A percentile compares a stretch with the other conserved stretches of the same genome.
phyloP scores from a whole-genome alignment of 2,797 vertebrate species.

The Euthynnus affinis region DNA sequence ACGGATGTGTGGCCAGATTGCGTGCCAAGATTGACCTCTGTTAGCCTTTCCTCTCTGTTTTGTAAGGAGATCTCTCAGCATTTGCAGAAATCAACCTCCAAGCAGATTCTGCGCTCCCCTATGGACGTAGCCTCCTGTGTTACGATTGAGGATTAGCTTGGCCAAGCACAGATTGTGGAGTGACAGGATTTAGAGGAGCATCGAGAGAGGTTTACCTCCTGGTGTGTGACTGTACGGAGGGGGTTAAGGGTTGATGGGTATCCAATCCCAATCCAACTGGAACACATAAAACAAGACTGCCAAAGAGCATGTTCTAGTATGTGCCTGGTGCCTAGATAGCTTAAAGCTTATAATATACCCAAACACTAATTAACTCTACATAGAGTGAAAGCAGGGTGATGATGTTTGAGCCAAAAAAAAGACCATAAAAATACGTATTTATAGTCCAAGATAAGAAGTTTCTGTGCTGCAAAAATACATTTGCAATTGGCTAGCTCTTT shows the following conservation, averaged over 20 bases:
- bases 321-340: not conserved
- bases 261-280: conserved; percentile 16
- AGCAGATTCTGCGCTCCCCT: conserved; percentile 20
- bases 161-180: conserved; percentile 74
- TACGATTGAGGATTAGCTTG: conserved; percentile 76
- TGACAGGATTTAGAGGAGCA: conserved; percentile 74
- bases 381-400: not conserved
- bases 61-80: conserved; percentile 12
- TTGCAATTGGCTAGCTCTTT: not conserved
- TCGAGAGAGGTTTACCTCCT: conserved; percentile 75
- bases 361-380: not conserved
- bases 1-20: conserved; percentile 5
- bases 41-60: conserved; percentile 33
- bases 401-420: not conserved
- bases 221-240: conserved; percentile 55
- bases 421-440: not conserved
- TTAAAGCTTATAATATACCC: not conserved
- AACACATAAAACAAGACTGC: conserved; percentile 9
- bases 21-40: conserved; percentile 28
- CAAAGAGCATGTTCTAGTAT: conserved; percentile 10
- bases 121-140: conserved; percentile 14
- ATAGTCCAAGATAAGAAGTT: not conserved
- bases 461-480: conserved; percentile 3
- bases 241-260: conserved; percentile 11
- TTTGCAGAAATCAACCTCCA: conserved; percentile 45